These are phyloP conservation scores for Sebastes minor DNA, from an alignment of 2,797 vertebrate genomes.

Conservation along the genomic window DNA sequence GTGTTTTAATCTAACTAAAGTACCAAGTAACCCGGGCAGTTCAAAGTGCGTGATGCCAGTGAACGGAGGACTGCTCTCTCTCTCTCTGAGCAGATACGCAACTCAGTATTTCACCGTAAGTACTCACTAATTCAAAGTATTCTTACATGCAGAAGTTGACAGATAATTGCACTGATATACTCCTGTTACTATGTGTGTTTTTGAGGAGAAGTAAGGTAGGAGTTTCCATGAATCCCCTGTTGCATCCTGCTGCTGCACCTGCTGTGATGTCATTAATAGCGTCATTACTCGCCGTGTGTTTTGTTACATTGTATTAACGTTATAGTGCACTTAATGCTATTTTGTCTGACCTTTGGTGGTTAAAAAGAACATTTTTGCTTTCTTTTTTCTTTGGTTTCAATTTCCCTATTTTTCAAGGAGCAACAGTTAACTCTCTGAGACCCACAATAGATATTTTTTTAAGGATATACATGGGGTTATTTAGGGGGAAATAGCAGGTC, in stretches of 20 bases:
- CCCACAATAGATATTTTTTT: no score
- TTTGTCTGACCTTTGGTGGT: background rate
- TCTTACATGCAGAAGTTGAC: no score
- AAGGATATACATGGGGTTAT: no score
- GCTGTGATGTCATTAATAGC: slow-evolving; percentile 5
- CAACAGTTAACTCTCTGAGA: no score
- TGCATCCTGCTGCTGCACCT: slow-evolving; percentile 70
- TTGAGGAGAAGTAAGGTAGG: background rate
- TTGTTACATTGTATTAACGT: background rate
- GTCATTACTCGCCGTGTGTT: rapidly evolving
- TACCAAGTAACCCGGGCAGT: slow-evolving; percentile 34
- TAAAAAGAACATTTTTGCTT: background rate
- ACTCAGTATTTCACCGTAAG: slow-evolving; percentile 73
- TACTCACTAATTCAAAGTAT: slow-evolving; percentile 13
- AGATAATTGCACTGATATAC: rapidly evolving
- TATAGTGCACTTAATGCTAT: no score
- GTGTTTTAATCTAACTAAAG: background rate
- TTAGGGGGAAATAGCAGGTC: no score
- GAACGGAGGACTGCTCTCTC: slow-evolving; percentile 68
- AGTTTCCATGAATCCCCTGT: slow-evolving; percentile 40
- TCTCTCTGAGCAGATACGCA: slow-evolving; percentile 68
- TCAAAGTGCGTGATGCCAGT: slow-evolving; percentile 80
- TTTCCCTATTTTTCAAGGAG: background rate
- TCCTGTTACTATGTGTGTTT: background rate
- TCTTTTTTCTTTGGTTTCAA: no score